Evolutionary conservation across 1,140 invertebrate genomes (phyloP), one percentile per base, ranked within the genome.

Genomic region (Rhyzopertha dominica): DNA sequence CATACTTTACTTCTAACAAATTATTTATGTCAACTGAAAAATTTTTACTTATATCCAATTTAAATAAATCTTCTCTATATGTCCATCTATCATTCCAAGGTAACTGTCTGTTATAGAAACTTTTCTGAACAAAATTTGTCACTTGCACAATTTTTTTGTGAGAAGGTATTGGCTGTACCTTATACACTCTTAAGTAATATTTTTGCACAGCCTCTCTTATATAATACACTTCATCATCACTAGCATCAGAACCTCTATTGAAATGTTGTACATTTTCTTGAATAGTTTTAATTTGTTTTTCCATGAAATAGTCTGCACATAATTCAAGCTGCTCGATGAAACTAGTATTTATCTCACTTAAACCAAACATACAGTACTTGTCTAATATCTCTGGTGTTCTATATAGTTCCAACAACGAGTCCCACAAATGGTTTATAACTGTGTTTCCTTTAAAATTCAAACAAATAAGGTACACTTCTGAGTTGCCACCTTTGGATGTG

Each of bases 401-500:
- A 61, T 76, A 80, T 56, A 76, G 54, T n/a, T 64, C 41, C 55
- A 65, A 65, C 1, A 84, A 57, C 5, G 61, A 63, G 1, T 64
- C 30, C 43, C 79, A 55, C 59, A 76, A 73, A 1, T 65, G 51
- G 8, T 63, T 45, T 1, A 76, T 42, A 12, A 57, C 54, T 7
- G 71, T 47, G 26, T 43, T 56, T 17, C 79, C 80, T 49, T 70
- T 70, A 59, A 80, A 92, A 10, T 71, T 69, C n/a, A 77, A 53
- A 62, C 88, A 91, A 8, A 96, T 72, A 0, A 93, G 71, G 67
- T 97, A 98, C 0, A 87, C 77, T 68, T 98, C 94, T 0, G 93
- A 96, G 67, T 97, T 98, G 8, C 93, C 93, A 60, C 86, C 80
- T 63, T 93, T 93, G 28, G 92, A 96, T 0, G 88, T 90, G 1